Evolutionary conservation across 2,797 vertebrate species (phyloP).

Genomic region (Xiphorhynchus erythropygius): DNA sequence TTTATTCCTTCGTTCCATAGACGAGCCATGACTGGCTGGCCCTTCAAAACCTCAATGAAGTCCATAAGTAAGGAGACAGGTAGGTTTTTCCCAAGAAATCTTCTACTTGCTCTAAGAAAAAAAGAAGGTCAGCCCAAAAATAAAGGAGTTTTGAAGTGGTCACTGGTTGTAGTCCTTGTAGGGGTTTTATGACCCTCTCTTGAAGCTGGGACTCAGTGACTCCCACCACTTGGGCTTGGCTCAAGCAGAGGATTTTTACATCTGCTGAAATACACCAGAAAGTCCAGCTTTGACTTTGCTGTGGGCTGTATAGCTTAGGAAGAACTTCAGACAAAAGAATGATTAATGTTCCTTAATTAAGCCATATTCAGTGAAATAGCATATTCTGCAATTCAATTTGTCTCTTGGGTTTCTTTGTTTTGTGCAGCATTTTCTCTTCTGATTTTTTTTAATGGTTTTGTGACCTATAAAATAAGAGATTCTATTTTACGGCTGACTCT

Average conservation of each 20-base stretch:
- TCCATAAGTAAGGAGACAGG: background rate
- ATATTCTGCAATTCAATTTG: background rate
- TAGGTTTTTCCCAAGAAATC: background rate
- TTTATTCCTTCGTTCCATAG: background rate
- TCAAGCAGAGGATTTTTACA: background rate
- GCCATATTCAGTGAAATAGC: background rate
- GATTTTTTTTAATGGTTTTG: background rate
- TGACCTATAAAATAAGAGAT: conserved; percentile 59
- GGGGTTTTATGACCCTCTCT: background rate
- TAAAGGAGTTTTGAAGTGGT: background rate
- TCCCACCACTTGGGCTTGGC: background rate
- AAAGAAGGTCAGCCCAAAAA: background rate
- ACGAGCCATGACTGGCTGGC: background rate
- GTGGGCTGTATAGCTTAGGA: background rate
- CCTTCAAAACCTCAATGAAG: background rate
- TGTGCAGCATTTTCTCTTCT: background rate
- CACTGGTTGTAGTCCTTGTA: background rate
- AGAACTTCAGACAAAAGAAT: background rate
- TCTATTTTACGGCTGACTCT: background rate
- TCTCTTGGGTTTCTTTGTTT: conserved; percentile 14
- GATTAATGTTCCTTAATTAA: conserved; percentile 45
- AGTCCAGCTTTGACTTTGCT: background rate
- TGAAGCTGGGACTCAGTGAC: background rate
- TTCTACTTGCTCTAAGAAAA: background rate
- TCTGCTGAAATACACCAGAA: background rate